A percentile compares a stretch with the other conserved stretches of the same genome.
phyloP scores from a whole-genome alignment of 2,888 invertebrate genomes.

The Chrysodeixis includens region DNA sequence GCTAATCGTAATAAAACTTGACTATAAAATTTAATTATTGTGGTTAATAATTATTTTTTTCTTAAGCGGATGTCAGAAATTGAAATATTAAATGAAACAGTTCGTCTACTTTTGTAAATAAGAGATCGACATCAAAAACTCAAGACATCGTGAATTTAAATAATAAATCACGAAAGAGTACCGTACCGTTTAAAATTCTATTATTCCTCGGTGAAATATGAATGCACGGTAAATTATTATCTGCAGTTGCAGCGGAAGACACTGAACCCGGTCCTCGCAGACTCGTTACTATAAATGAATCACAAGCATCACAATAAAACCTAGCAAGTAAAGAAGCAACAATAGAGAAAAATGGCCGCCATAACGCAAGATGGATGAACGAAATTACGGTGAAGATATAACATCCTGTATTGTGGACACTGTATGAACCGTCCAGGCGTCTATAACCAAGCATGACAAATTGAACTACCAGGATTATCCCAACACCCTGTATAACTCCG shows the following conservation, averaged over 20 bases:
- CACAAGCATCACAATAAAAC: conserved; percentile 9
- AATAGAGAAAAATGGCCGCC: conserved; percentile 38
- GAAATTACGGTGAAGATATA: conserved; percentile 51
- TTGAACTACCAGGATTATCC: conserved; percentile 78
- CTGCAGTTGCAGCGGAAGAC: background rate
- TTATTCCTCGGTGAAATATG: background rate
- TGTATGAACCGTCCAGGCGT: conserved; percentile 58
- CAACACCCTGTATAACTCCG: conserved; percentile 64
- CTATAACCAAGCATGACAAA: conserved; percentile 75
- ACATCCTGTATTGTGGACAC: conserved; percentile 42
- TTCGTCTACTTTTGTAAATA: too few species aligned
- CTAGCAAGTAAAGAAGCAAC: conserved; percentile 8
- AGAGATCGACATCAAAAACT: background rate
- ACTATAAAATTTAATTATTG: too few species aligned
- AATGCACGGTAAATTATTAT: background rate
- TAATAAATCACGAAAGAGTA: background rate
- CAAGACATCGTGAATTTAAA: background rate
- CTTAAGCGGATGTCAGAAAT: too few species aligned
- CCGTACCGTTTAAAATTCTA: background rate
- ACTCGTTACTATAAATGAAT: conserved; percentile 7
- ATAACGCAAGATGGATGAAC: conserved; percentile 52
- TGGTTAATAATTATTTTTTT: too few species aligned
- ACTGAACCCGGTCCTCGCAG: background rate
- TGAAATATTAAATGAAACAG: too few species aligned
- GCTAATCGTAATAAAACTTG: too few species aligned